Conservation (phyloP, 2,888 invertebrate species). For the Tanytarsus gracilentus region DNA sequence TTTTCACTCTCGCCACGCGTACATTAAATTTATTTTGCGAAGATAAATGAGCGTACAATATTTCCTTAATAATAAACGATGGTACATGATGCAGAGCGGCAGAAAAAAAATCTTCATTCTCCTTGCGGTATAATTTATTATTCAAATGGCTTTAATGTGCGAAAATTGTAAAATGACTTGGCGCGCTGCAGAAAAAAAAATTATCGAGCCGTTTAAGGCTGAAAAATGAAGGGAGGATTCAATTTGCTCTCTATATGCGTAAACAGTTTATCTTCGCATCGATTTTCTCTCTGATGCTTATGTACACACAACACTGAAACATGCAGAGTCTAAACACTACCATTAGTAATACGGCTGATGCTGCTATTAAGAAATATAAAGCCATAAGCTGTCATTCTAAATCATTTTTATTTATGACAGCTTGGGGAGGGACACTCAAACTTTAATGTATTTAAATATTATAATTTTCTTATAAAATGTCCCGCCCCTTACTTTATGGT, state of each 20-base stretch:
- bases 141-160: slow-evolving; percentile 12
- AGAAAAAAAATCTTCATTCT: slow-evolving; percentile 2
- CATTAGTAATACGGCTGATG: not conserved
- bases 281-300: not conserved
- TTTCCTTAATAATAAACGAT: slow-evolving; percentile 14
- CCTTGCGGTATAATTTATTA: slow-evolving; percentile 4
- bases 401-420: not conserved
- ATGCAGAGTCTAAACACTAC: too few relatives aligned
- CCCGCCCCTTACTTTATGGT: too few relatives aligned
- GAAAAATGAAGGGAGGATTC: too few relatives aligned
- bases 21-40: not conserved
- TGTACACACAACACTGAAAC: too few relatives aligned
- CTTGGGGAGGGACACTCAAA: not conserved
- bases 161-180: not conserved
- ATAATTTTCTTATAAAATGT: too few relatives aligned
- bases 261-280: not conserved
- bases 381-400: not conserved
- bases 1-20: not conserved
- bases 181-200: not conserved
- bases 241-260: not conserved
- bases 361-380: not conserved
- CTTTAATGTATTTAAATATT: too few relatives aligned
- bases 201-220: not conserved
- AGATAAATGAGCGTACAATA: slow-evolving; percentile 19
- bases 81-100: not conserved